phyloP scores from a whole-genome alignment of 2,888 invertebrate species.

The Deilephila porcellus region DNA sequence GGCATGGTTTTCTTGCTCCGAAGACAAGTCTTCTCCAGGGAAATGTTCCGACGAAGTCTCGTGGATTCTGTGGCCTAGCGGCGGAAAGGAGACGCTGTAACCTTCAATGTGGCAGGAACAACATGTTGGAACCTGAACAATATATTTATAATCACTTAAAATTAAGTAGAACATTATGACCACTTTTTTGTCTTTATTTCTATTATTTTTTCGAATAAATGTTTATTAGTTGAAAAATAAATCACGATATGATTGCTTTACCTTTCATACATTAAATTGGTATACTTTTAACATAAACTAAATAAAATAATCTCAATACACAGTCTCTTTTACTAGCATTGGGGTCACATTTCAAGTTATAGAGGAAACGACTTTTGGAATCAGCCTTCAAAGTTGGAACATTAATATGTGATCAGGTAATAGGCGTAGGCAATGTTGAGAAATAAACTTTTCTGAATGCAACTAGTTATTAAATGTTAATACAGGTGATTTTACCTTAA shows the following conservation, averaged over 20 bases:
- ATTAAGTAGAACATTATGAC: too few species aligned
- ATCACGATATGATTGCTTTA: too few species aligned
- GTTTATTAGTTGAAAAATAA: too few species aligned
- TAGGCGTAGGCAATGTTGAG: conserved; percentile 7
- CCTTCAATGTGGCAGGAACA: conserved; percentile 93
- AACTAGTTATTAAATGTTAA: background rate
- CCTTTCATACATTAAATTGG: too few species aligned
- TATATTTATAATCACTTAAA: background rate
- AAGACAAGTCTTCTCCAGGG: conserved; percentile 83
- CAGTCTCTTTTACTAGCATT: background rate
- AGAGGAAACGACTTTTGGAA: conserved; percentile 22
- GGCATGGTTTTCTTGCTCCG: conserved; percentile 76
- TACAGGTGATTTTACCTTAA: conserved; percentile 83
- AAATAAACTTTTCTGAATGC: background rate
- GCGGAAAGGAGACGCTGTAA: conserved; percentile 88
- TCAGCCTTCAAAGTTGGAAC: conserved; percentile 21
- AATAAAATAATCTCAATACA: background rate
- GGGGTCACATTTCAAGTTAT: conserved; percentile 19
- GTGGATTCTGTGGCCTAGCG: conserved; percentile 82
- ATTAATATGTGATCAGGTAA: conserved; percentile 9
- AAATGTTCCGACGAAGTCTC: conserved; percentile 82
- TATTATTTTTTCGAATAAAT: too few species aligned
- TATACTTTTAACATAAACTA: background rate
- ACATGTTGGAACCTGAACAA: conserved; percentile 88
- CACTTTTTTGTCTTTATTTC: too few species aligned